Conservation (phyloP, 35 echinoderm and acorn worm species). For the Eucidaris tribuloides region DNA sequence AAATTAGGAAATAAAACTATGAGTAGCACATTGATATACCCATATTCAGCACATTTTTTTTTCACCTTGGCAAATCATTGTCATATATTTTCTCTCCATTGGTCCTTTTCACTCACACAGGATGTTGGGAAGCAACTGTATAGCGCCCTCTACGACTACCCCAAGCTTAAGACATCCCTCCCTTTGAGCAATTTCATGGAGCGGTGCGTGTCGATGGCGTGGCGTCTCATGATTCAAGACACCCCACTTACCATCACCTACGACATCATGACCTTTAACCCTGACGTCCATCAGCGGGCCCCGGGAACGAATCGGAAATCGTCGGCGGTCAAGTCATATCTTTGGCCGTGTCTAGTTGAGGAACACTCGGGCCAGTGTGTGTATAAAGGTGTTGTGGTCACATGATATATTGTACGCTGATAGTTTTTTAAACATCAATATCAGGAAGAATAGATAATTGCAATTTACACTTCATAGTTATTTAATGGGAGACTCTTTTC, state of each 20-base stretch:
- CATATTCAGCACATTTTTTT: too few relatives aligned
- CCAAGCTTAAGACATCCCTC: conserved; percentile 40
- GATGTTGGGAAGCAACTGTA: conserved; percentile 30
- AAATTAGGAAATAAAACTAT: too few relatives aligned
- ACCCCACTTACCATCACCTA: conserved; percentile 55
- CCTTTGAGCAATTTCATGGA: conserved; percentile 32
- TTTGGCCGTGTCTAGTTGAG: conserved; percentile 66
- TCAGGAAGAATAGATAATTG: too few relatives aligned
- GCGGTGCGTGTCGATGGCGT: conserved; percentile 50
- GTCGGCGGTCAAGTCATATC: conserved; percentile 20
- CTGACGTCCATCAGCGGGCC: conserved; percentile 39
- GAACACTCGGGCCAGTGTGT: conserved; percentile 33
- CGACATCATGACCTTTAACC: conserved; percentile 27
- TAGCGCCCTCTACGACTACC: conserved; percentile 13
- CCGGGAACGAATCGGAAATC: conserved; percentile 36
- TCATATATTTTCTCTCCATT: neutral
- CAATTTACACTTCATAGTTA: too few relatives aligned
- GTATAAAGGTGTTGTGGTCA: conserved; percentile 74
- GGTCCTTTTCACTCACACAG: neutral
- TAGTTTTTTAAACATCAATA: too few relatives aligned
- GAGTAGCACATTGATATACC: too few relatives aligned
- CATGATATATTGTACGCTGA: too few relatives aligned
- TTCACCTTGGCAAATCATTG: too few relatives aligned
- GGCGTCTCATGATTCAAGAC: conserved; percentile 54
- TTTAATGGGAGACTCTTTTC: too few relatives aligned